Conservation (phyloP, 2,113 vertebrate species). For the Hyperopisus bebe region DNA sequence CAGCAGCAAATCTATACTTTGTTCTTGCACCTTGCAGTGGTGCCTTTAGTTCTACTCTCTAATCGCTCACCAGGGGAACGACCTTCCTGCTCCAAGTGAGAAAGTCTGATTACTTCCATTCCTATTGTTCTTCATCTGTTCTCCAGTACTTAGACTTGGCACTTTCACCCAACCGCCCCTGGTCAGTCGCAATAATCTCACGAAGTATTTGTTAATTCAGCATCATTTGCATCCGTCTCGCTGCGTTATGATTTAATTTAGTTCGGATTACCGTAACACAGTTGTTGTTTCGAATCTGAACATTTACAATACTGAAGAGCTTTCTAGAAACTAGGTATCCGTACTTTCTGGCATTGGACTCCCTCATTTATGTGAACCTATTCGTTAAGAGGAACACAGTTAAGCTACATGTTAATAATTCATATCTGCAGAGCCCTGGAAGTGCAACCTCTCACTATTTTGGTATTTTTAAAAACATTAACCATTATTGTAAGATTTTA, state of each 20-base stretch:
- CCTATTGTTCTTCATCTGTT: background rate
- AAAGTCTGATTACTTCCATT: background rate
- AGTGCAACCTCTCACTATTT: background rate
- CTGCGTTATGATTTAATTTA: background rate
- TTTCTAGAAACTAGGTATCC: background rate
- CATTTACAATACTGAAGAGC: background rate
- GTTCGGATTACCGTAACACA: background rate
- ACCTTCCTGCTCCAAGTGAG: background rate
- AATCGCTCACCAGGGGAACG: background rate
- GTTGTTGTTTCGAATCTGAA: background rate
- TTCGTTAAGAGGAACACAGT: background rate
- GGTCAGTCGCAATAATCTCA: background rate
- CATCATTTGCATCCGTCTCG: background rate
- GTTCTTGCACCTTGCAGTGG: background rate
- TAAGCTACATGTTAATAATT: background rate
- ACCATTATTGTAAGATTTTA: background rate
- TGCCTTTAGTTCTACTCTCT: background rate
- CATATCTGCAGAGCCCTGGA: background rate
- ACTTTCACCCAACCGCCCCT: background rate
- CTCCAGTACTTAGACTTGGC: background rate
- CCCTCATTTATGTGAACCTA: background rate
- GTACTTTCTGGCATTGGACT: background rate
- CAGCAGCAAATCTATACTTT: background rate
- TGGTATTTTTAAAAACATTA: background rate
- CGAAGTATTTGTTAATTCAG: background rate